These are phyloP conservation scores for Drosophila formosana DNA, from an alignment of 2,888 invertebrate genomes.

Conservation along the genomic window DNA sequence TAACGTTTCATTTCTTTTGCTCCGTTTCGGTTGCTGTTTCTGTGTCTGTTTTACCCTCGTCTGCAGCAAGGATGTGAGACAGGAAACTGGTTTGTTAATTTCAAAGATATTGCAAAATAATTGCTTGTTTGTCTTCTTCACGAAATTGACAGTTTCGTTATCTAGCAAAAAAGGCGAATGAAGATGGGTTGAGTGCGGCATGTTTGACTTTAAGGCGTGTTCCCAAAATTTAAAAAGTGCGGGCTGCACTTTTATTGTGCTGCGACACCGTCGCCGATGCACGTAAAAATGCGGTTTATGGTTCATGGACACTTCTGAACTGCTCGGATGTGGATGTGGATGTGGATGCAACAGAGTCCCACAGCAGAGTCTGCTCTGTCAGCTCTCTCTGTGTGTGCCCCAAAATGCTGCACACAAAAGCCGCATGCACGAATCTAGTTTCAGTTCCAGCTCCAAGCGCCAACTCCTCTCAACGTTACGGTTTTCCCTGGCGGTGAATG, in stretches of 20 bases:
- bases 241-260: constrained; percentile 44
- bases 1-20: constrained; percentile 30
- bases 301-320: constrained; percentile 60
- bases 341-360: constrained; percentile 1
- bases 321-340: constrained; percentile 7
- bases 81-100: constrained; percentile 53
- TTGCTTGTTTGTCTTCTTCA: constrained; percentile 53
- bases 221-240: constrained; percentile 36
- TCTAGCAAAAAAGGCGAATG: not conserved
- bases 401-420: constrained; percentile 42
- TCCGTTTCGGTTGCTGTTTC: constrained; percentile 6
- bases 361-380: constrained; percentile 11
- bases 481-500: constrained; percentile 6
- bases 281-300: constrained; percentile 76
- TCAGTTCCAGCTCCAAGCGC: constrained; percentile 17
- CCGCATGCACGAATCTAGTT: constrained; percentile 39
- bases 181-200: not conserved
- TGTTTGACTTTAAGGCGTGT: constrained; percentile 17
- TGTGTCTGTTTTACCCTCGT: constrained; percentile 9
- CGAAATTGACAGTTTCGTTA: constrained; percentile 30
- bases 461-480: constrained; percentile 13
- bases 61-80: constrained; percentile 4
- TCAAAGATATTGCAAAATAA: constrained; percentile 61
- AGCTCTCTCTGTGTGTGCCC: constrained; percentile 30
- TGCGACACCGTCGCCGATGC: constrained; percentile 36